These are phyloP conservation scores for Yponomeuta malinellus DNA, from an alignment of 2,888 invertebrate species.

Conservation along the genomic window DNA sequence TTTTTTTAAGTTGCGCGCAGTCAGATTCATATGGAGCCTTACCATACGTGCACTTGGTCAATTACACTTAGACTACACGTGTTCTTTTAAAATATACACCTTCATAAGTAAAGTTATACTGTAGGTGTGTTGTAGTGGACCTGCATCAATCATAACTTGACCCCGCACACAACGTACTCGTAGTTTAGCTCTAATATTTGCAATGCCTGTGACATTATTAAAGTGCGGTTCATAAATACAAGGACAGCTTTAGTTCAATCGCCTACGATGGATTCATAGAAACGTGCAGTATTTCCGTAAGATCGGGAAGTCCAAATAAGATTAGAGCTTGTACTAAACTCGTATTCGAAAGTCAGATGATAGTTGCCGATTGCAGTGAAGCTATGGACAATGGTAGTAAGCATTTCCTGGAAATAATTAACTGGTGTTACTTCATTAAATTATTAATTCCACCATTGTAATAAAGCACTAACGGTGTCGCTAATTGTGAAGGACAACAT, in stretches of 20 bases:
- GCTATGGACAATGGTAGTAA: not conserved
- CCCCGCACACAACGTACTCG: too few relatives aligned
- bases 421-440: not conserved
- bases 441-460: not conserved
- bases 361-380: not conserved
- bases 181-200: not conserved
- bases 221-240: not conserved
- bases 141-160: too few relatives aligned
- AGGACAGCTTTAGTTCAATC: not conserved
- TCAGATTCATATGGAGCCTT: too few relatives aligned
- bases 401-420: not conserved
- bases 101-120: too few relatives aligned
- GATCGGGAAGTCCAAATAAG: not conserved
- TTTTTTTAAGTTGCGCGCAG: too few relatives aligned
- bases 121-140: too few relatives aligned
- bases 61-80: too few relatives aligned
- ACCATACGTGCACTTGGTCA: too few relatives aligned
- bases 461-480: not conserved
- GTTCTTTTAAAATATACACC: too few relatives aligned
- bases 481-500: too few relatives aligned
- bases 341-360: not conserved
- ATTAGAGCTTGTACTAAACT: not conserved
- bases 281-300: not conserved
- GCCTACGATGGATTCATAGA: not conserved
- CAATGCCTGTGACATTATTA: not conserved